Base-by-base conservation (phyloP, 2,797 vertebrate species). In the Decapterus maruadsi region DNA sequence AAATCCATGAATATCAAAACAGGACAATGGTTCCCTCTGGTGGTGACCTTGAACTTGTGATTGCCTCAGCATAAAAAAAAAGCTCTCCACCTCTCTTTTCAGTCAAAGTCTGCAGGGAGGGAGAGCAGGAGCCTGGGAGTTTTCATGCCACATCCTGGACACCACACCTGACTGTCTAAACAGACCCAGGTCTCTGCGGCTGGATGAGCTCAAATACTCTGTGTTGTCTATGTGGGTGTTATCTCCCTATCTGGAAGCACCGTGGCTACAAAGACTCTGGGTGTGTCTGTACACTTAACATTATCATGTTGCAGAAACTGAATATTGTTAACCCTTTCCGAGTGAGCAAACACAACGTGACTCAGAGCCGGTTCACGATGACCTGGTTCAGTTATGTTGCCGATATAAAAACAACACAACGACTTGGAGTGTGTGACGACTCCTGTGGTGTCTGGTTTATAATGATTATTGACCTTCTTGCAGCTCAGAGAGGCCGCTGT, bases 161-260 rank as follows among this genome's bases (percentile, higher is more conserved):
- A 87, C 86, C 85, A 84, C 91, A 75, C 90, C 91, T 89, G 57
- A 17, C 68, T 85, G 65, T 84, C 84, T 78, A 87, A 84, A 88
- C 84, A 89, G 58, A 85, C 75, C 72, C 36, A n/a, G 55, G 43
- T 40, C 46, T 29, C 38, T 57, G 43, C 31, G 10, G 45, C 69
- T 77, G 64, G 45, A 60, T 53, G 54, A 26, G 36, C 51, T 78
- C 67, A 34, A 11, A 48, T 20, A 50, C 19, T 72, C 36, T 69
- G 42, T 78, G 29, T 50, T 80, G 67, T 82, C 40, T 74, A 46
- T 43, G 38, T 12, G 38, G 67, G 83, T 63, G 74, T 85, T 88
- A 66, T 82, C 54, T 46, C 40, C 10, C 53, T 45, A 59, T 83
- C 72, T 67, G 62, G 2, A 77, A 46, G 69, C 64, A 50, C 56